Evolutionary conservation across 2,797 vertebrate genomes (phyloP).

Genomic region (Premnoplex brunnescens): DNA sequence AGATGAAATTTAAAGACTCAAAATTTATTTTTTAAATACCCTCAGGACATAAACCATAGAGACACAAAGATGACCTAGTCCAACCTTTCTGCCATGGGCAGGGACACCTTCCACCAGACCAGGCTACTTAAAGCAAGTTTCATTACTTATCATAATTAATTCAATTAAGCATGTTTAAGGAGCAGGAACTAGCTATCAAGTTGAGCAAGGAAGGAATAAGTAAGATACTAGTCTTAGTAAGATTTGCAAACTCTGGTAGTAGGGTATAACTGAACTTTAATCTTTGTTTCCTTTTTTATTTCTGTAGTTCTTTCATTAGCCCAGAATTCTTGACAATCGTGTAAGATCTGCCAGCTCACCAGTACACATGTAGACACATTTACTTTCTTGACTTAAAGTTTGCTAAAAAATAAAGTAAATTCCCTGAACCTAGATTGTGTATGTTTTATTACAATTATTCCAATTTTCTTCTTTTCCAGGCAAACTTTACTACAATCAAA

Average conservation of each 20-base stretch:
- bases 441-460: conserved; percentile 10
- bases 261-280: neutral
- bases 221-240: neutral
- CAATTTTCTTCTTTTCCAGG: neutral
- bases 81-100: neutral
- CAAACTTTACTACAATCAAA: conserved; percentile 36
- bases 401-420: neutral
- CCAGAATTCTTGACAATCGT: neutral
- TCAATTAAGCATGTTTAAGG: neutral
- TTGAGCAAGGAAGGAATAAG: neutral
- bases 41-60: neutral
- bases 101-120: neutral
- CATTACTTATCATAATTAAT: neutral
- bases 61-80: neutral
- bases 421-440: neutral
- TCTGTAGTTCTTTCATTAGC: neutral
- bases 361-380: neutral
- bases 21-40: neutral
- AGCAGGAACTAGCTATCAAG: neutral
- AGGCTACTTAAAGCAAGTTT: neutral
- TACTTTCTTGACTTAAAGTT: neutral
- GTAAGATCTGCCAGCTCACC: neutral
- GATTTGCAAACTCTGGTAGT: neutral
- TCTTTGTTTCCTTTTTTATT: neutral
- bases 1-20: neutral